A percentile compares a stretch with the other conserved stretches of the same genome.
These are phyloP conservation scores for Corvus hawaiiensis DNA, from an alignment of 2,113 vertebrate species.

Conservation along the genomic window DNA sequence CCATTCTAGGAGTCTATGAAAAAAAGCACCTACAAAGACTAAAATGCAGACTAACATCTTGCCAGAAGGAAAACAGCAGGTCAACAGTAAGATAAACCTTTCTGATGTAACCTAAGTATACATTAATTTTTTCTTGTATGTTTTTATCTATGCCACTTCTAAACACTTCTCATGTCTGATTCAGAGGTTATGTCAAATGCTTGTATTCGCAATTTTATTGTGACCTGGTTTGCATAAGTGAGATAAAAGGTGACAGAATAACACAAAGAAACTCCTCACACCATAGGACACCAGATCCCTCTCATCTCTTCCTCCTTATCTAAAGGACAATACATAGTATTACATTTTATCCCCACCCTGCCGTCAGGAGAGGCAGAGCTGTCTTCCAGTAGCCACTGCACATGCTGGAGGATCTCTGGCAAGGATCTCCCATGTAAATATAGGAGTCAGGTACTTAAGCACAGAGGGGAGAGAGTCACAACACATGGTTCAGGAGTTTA, in stretches of 20 bases:
- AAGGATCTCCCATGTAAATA: neutral
- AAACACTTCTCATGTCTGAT: neutral
- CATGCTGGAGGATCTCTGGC: neutral
- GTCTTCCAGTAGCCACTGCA: neutral
- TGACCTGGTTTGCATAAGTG: neutral
- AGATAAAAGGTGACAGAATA: neutral
- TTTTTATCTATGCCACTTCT: neutral
- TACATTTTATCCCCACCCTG: neutral
- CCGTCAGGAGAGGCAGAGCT: neutral
- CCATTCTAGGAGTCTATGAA: neutral
- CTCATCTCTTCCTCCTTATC: neutral
- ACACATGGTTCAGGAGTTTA: neutral
- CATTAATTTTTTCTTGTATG: neutral
- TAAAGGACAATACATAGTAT: neutral
- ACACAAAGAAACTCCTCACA: neutral
- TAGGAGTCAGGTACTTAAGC: neutral
- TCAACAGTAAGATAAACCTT: neutral
- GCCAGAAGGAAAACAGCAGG: neutral
- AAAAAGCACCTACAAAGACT: neutral
- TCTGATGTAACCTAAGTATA: neutral
- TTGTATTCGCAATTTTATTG: neutral
- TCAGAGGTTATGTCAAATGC: neutral
- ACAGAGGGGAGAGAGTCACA: neutral
- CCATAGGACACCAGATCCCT: neutral
- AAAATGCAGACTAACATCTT: neutral